Evolutionary conservation across 2,797 vertebrate genomes (phyloP).

Genomic region (Falco rusticolus): DNA sequence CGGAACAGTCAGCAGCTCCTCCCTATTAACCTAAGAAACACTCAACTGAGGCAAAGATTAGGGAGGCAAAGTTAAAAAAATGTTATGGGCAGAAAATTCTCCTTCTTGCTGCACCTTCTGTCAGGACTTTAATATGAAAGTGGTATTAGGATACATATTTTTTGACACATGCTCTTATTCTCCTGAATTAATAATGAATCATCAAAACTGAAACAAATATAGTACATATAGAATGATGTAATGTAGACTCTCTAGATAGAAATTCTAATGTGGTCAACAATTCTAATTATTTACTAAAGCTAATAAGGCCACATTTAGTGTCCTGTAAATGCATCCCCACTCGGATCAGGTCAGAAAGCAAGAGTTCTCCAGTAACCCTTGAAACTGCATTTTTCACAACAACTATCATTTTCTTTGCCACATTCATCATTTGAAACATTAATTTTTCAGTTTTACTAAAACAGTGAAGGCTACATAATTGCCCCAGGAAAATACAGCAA

Average conservation of each 20-base stretch:
- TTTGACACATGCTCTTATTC: neutral
- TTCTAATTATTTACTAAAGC: neutral
- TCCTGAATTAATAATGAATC: neutral
- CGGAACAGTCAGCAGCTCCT: neutral
- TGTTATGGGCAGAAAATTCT: neutral
- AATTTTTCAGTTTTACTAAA: neutral
- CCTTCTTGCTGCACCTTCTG: neutral
- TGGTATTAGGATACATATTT: neutral
- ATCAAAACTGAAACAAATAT: neutral
- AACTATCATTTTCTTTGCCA: neutral
- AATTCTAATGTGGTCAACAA: neutral
- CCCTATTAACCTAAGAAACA: neutral
- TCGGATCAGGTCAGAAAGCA: neutral
- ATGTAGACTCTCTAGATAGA: neutral
- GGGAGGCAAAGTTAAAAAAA: neutral
- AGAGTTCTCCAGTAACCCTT: neutral
- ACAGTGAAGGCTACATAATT: neutral
- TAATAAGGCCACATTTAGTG: neutral
- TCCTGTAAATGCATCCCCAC: neutral
- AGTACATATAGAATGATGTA: neutral
- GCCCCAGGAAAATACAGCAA: neutral
- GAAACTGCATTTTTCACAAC: neutral
- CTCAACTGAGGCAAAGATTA: neutral
- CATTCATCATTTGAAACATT: neutral
- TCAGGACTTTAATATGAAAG: neutral